phyloP scores from a whole-genome alignment of 2,797 vertebrate species.

The Alosa sapidissima region DNA sequence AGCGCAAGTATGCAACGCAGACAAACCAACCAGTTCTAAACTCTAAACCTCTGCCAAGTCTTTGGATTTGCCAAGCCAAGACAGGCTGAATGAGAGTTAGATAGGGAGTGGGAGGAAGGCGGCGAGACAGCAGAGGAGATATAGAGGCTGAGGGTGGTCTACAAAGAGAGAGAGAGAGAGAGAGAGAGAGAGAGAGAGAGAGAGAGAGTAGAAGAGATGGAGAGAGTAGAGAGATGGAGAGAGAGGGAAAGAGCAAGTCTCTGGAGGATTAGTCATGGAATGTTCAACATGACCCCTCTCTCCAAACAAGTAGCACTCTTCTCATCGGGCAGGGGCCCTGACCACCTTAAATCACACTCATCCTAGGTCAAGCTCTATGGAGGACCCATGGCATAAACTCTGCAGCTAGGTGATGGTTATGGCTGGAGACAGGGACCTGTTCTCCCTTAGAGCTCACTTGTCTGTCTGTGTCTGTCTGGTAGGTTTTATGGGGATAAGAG shows the following conservation, averaged over 20 bases:
- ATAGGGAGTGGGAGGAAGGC: not conserved
- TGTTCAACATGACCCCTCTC: slow-evolving; percentile 44
- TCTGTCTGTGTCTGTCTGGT: slow-evolving; percentile 1
- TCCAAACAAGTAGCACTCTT: slow-evolving; percentile 49
- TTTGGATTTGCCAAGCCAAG: not conserved
- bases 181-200: slow-evolving; percentile 10
- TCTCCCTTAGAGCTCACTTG: slow-evolving; percentile 1
- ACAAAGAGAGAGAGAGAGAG: not conserved
- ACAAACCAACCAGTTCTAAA: not conserved
- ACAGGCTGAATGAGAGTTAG: not conserved
- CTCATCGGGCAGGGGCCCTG: slow-evolving; percentile 39
- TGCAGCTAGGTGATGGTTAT: slow-evolving; percentile 44
- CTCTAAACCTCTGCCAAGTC: not conserved
- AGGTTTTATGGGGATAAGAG: slow-evolving; percentile 11
- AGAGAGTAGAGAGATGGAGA: slow-evolving; percentile 28
- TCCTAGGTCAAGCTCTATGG: slow-evolving; percentile 40
- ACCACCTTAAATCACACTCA: slow-evolving; percentile 45
- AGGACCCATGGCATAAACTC: slow-evolving; percentile 39
- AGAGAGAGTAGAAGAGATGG: slow-evolving; percentile 20
- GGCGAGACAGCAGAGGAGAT: slow-evolving; percentile 17
- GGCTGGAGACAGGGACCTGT: slow-evolving; percentile 33
- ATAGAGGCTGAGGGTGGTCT: slow-evolving; percentile 18
- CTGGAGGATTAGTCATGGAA: slow-evolving; percentile 44
- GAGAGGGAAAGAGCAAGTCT: slow-evolving; percentile 40
- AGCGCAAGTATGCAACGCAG: not conserved